These are phyloP conservation scores for Acanthoscelides obtectus DNA, from an alignment of 2,888 invertebrate genomes.

Conservation along the genomic window DNA sequence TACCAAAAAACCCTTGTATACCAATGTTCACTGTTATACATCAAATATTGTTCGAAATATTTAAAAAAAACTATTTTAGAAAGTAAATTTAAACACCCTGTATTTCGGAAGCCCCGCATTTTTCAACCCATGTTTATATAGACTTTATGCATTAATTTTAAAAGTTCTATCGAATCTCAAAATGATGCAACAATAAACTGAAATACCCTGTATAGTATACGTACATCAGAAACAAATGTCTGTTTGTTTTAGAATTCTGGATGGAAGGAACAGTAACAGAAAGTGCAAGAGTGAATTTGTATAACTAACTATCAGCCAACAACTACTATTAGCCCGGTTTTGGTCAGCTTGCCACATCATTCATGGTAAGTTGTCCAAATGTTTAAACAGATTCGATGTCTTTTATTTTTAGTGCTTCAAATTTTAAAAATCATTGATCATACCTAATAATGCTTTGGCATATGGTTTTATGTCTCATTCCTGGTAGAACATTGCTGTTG, in stretches of 20 bases:
- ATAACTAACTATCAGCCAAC: neutral
- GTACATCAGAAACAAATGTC: neutral
- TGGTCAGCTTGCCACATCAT: constrained; percentile 2
- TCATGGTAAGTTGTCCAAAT: constrained; percentile 1
- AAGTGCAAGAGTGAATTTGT: constrained; percentile 1
- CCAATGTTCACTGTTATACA: too few relatives aligned
- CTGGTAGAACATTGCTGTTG: neutral
- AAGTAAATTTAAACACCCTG: too few relatives aligned
- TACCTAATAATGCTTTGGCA: neutral
- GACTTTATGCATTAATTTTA: too few relatives aligned
- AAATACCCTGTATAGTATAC: neutral
- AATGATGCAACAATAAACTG: too few relatives aligned
- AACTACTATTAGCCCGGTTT: neutral
- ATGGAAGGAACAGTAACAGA: neutral
- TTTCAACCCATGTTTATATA: too few relatives aligned
- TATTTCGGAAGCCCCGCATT: too few relatives aligned
- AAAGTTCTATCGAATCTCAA: too few relatives aligned
- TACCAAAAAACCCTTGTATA: too few relatives aligned
- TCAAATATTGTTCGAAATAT: too few relatives aligned
- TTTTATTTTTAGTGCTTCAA: neutral
- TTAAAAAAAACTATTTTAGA: too few relatives aligned
- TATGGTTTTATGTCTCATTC: neutral
- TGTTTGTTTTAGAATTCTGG: constrained; percentile 2
- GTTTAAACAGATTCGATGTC: neutral
- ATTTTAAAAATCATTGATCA: neutral